Percentiles rank a stretch among this genome's conserved stretches.
Evolutionary conservation across 2,113 vertebrate species (phyloP).

Genomic region (Caranx melampygus): DNA sequence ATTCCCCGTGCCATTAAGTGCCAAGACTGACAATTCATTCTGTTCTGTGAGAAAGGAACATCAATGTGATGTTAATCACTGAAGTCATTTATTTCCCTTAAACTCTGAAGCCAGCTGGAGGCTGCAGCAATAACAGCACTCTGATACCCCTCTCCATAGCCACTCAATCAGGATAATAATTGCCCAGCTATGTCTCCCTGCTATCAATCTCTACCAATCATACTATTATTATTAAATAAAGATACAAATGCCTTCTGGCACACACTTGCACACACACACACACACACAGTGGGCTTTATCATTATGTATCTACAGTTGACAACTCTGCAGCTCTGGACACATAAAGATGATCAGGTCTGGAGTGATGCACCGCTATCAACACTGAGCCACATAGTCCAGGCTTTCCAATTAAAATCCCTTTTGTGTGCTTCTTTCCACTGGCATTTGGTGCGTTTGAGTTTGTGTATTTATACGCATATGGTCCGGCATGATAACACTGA

Average conservation of each 20-base stretch:
- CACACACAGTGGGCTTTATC: slow-evolving; percentile 42
- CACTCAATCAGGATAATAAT: slow-evolving; percentile 80
- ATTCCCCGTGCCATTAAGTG: slow-evolving; percentile 50
- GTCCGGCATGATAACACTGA: slow-evolving; percentile 23
- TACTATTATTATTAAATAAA: slow-evolving; percentile 77
- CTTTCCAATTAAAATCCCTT: slow-evolving; percentile 40
- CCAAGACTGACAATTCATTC: slow-evolving; percentile 69
- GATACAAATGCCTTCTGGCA: slow-evolving; percentile 71
- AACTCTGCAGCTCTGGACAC: slow-evolving; percentile 35
- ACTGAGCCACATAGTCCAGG: slow-evolving; percentile 22
- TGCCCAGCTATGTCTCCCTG: slow-evolving; percentile 64
- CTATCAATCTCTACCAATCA: slow-evolving; percentile 77
- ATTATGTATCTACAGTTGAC: slow-evolving; percentile 51
- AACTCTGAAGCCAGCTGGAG: slow-evolving; percentile 67
- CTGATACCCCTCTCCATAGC: slow-evolving; percentile 58
- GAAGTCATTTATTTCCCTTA: slow-evolving; percentile 74
- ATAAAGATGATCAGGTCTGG: slow-evolving; percentile 32
- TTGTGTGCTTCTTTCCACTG: neutral
- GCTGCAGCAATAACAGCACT: slow-evolving; percentile 67
- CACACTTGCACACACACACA: slow-evolving; percentile 16
- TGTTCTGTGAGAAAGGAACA: slow-evolving; percentile 59
- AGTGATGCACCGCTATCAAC: slow-evolving; percentile 26
- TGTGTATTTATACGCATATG: slow-evolving; percentile 23
- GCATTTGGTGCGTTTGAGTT: slow-evolving; percentile 6
- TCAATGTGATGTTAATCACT: slow-evolving; percentile 76